A percentile compares a stretch with the other conserved stretches of the same genome.
Evolutionary conservation across 1,140 invertebrate genomes (phyloP).

Genomic region (Philopotamus ludificatus): DNA sequence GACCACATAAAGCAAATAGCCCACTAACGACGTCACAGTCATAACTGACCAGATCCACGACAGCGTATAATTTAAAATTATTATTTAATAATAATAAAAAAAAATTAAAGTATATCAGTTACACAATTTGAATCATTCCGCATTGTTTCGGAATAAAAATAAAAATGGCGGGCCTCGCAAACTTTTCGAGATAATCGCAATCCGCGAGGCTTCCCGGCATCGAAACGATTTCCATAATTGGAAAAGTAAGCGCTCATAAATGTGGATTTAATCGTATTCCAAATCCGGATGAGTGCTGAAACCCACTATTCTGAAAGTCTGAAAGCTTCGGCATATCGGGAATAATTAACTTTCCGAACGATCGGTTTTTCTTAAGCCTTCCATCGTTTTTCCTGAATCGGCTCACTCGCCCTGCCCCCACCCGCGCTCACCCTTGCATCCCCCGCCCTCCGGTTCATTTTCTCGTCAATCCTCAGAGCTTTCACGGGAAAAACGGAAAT

Average conservation of each 20-base stretch:
- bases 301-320: background rate
- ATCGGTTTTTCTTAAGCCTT: constrained; percentile 30
- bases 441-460: constrained; percentile 18
- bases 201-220: no score
- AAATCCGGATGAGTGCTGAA: background rate
- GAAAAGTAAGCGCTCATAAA: background rate
- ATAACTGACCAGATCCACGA: constrained; percentile 14
- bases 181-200: no score
- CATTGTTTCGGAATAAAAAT: no score
- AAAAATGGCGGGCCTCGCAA: no score
- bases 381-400: constrained; percentile 24
- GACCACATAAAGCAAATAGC: constrained; percentile 4
- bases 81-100: no score
- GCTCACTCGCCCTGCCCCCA: no score
- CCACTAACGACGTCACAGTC: constrained; percentile 22
- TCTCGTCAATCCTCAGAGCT: constrained; percentile 27
- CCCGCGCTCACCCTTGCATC: background rate
- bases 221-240: background rate
- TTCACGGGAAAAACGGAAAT: constrained; percentile 16
- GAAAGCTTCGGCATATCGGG: constrained; percentile 14
- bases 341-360: constrained; percentile 30
- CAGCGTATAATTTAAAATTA: background rate
- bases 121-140: no score
- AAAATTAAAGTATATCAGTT: no score
- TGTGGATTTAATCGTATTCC: background rate